Evolutionary conservation across 2,888 invertebrate genomes (phyloP).

Genomic region (Gastracanthus pulcherrimus): DNA sequence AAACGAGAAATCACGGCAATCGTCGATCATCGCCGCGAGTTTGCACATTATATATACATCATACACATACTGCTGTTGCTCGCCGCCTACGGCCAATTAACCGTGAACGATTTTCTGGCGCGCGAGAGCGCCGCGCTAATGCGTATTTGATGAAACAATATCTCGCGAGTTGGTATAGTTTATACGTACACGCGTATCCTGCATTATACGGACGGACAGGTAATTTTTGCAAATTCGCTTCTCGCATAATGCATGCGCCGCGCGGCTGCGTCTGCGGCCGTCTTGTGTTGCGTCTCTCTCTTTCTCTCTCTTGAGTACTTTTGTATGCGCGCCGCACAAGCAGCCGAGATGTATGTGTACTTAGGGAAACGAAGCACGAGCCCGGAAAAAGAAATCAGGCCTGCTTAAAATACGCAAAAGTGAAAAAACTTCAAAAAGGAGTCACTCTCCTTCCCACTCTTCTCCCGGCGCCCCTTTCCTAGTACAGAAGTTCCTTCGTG

Average conservation of each 20-base stretch:
- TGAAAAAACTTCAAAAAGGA: not conserved
- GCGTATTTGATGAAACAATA: constrained; percentile 38
- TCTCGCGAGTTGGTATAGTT: too few species aligned
- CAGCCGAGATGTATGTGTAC: not conserved
- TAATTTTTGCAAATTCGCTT: constrained; percentile 3
- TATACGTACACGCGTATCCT: not conserved
- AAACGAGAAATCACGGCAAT: not conserved
- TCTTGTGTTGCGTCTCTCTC: too few species aligned
- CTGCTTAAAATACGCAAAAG: constrained; percentile 40
- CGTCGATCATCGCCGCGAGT: not conserved
- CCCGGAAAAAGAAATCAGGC: constrained; percentile 35
- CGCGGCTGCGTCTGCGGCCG: too few species aligned
- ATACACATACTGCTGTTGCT: too few species aligned
- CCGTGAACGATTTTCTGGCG: not conserved
- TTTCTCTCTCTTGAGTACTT: too few species aligned
- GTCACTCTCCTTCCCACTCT: not conserved
- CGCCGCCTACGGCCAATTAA: too few species aligned
- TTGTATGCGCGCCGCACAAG: not conserved
- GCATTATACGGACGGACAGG: not conserved
- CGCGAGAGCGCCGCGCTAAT: too few species aligned
- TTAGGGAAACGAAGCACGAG: constrained; percentile 34
- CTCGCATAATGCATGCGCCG: too few species aligned
- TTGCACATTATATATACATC: too few species aligned
- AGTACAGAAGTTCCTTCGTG: too few species aligned
- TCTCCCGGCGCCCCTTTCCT: too few species aligned